Percentiles rank a stretch among this genome's conserved stretches.
Evolutionary conservation across 2,113 vertebrate genomes (phyloP).

Genomic region (Formicarius rufipectus): DNA sequence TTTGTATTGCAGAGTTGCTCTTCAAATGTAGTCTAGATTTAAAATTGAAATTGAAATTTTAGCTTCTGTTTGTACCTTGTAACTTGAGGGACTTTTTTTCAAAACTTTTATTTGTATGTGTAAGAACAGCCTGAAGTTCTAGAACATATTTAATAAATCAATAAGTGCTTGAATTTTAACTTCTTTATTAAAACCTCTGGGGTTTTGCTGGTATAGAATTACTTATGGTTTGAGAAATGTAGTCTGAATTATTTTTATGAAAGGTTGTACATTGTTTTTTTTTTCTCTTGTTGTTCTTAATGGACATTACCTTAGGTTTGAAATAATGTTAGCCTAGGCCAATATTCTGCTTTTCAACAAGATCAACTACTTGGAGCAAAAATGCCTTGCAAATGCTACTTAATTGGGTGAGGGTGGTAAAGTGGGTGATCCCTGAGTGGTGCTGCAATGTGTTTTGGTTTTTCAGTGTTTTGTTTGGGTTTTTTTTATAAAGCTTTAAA

Average conservation of each 20-base stretch:
- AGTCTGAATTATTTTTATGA: neutral
- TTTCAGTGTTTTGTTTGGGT: no score
- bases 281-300: neutral
- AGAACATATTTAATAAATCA: neutral
- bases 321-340: neutral
- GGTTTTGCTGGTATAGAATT: neutral
- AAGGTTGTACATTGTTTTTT: neutral
- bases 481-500: neutral
- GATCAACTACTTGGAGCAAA: neutral
- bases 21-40: neutral
- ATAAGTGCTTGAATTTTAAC: neutral
- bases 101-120: neutral
- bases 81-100: constrained; percentile 11
- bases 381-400: neutral
- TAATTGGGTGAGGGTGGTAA: neutral
- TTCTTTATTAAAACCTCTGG: neutral
- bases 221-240: neutral
- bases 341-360: neutral
- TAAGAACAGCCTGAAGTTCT: neutral
- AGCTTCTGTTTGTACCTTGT: neutral
- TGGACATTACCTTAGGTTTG: neutral
- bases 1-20: neutral
- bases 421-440: neutral
- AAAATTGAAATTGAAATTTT: neutral
- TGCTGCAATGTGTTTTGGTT: neutral